These are phyloP conservation scores for Crenichthys baileyi DNA, from an alignment of 2,797 vertebrate species.

Conservation along the genomic window DNA sequence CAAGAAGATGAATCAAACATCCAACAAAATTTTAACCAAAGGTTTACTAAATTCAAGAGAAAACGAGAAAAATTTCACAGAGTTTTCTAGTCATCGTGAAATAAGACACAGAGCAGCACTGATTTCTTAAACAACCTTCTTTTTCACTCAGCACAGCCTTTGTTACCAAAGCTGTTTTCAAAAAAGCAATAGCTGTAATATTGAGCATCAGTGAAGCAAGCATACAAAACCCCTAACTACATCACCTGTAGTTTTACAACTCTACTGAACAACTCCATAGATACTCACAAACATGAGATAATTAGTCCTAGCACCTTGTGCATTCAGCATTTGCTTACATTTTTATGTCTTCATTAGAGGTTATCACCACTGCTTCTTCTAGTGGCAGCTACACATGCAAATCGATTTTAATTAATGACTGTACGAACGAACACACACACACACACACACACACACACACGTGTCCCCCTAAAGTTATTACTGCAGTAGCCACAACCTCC, in stretches of 20 bases:
- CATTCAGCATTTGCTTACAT: conserved; percentile 49
- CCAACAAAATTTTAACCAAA: too few species aligned
- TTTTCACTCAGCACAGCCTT: conserved; percentile 11
- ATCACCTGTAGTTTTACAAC: conserved; percentile 33
- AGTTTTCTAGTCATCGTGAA: too few species aligned
- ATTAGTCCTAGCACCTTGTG: conserved; percentile 46
- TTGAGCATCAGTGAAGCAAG: conserved; percentile 25
- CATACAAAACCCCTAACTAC: conserved; percentile 10
- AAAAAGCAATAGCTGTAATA: conserved; percentile 19
- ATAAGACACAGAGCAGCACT: not conserved
- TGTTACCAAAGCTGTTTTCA: conserved; percentile 31
- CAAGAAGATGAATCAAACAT: too few species aligned
- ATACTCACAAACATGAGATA: conserved; percentile 27
- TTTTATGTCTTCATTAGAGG: conserved; percentile 67
- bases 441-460: conserved; percentile 12
- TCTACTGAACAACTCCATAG: conserved; percentile 1
- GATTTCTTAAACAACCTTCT: conserved; percentile 7
- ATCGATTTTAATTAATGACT: conserved; percentile 65
- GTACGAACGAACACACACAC: conserved; percentile 16
- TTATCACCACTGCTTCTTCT: conserved; percentile 46
- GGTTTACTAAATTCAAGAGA: too few species aligned
- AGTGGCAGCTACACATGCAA: conserved; percentile 51
- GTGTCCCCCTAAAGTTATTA: conserved; percentile 60
- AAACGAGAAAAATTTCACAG: too few species aligned
- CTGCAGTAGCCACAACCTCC: conserved; percentile 57